phyloP scores from a whole-genome alignment of 1,140 invertebrate species.

The Drosophila cardini region DNA sequence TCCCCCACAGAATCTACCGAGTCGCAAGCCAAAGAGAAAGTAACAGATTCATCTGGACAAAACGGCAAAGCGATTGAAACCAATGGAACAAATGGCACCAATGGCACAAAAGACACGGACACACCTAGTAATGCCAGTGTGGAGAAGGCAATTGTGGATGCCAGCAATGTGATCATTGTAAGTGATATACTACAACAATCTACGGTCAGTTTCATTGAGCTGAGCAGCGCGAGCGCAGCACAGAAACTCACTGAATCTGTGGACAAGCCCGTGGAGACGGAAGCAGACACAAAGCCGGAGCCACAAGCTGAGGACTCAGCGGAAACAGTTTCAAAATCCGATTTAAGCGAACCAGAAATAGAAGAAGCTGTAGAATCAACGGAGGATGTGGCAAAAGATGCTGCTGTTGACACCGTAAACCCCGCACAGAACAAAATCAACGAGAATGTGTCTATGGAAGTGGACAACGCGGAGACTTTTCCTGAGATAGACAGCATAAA shows the following conservation, averaged over 20 bases:
- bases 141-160: neutral
- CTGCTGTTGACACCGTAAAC: neutral
- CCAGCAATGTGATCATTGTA: constrained; percentile 57
- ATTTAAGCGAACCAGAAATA: neutral
- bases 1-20: constrained; percentile 11
- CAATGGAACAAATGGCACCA: constrained; percentile 50
- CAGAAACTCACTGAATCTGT: neutral
- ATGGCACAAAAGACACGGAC: constrained; percentile 34
- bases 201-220: constrained; percentile 61
- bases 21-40: constrained; percentile 19
- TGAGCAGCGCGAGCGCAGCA: constrained; percentile 29
- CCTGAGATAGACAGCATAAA: neutral
- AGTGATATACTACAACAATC: constrained; percentile 75
- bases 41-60: constrained; percentile 20
- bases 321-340: neutral
- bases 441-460: neutral
- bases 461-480: neutral
- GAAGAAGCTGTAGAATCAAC: neutral
- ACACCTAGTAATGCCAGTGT: neutral
- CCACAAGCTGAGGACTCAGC: neutral
- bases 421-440: neutral
- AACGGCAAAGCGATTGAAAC: constrained; percentile 55
- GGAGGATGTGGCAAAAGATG: neutral
- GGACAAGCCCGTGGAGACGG: neutral
- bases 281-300: neutral